A percentile compares a stretch with the other conserved stretches of the same genome.
Evolutionary conservation across 1,140 invertebrate genomes (phyloP).

Genomic region (Orussus abietinus): DNA sequence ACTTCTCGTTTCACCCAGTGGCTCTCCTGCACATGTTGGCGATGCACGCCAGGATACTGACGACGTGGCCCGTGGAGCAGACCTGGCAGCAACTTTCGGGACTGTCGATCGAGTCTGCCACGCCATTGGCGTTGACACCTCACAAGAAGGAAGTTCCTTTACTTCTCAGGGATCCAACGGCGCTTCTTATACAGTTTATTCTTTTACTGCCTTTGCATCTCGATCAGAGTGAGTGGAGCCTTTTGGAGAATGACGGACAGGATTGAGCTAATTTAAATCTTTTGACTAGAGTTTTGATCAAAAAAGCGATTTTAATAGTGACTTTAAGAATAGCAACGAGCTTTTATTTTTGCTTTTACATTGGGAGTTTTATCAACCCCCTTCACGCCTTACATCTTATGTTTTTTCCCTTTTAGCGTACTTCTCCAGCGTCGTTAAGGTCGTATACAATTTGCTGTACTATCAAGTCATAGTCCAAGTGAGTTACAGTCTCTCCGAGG

Average conservation of each 20-base stretch:
- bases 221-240: constrained; percentile 81
- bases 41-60: constrained; percentile 71
- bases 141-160: constrained; percentile 72
- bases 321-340: too few relatives aligned
- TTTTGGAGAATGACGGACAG: too few relatives aligned
- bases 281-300: too few relatives aligned
- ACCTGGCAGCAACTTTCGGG: constrained; percentile 64
- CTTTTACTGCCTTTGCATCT: constrained; percentile 79
- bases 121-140: constrained; percentile 46
- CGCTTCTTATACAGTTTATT: constrained; percentile 82
- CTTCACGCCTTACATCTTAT: too few relatives aligned
- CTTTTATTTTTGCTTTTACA: too few relatives aligned
- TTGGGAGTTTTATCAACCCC: too few relatives aligned
- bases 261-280: too few relatives aligned
- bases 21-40: constrained; percentile 84
- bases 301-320: too few relatives aligned
- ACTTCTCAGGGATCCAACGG: constrained; percentile 76
- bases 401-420: constrained; percentile 64
- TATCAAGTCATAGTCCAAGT: constrained; percentile 80
- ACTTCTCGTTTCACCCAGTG: constrained; percentile 56
- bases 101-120: constrained; percentile 35
- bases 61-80: constrained; percentile 63
- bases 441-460: constrained; percentile 83
- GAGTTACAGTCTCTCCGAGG: constrained; percentile 61
- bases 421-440: constrained; percentile 79